Evolutionary conservation across 2,888 invertebrate species (phyloP), one percentile per base, ranked within the genome.

Genomic region (Nephrocerus scutellatus): DNA sequence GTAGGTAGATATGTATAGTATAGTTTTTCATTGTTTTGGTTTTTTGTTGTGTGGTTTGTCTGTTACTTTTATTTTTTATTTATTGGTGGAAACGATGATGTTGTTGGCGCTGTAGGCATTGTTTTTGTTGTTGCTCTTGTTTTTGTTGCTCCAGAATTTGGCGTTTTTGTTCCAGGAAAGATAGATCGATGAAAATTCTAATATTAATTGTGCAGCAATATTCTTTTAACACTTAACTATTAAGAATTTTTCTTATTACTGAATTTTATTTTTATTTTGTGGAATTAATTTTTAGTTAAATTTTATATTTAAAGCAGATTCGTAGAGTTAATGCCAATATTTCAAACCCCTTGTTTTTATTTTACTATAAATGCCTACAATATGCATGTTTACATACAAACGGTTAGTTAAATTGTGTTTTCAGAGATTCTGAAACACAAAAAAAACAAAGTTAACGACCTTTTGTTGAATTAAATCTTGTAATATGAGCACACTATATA

Each of bases 181-280:
- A 82, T 66, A 82, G 79, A 76, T 82, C 82, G 77, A 83, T 81
- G 79, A 82, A 82, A 78, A 82, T 80, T 78, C 82, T 82, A 67
- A 65, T 53, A 66, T 67, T 68, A 67, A 66, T 68, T 63, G 60
- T 68, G 66, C 62, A 66, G 62, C 62, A 60, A 57, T 53, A 53
- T 66, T 64, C 60, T 60, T 53, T 47, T 43, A 47, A 44, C 44
- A 50, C 47, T 49, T 50, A 44, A 48, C 43, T 46, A 46, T 47
- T 43, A 24, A 25, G 19, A 13, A 14, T 43, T 43, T 35, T 30
- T 37, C 10, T 25, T 7, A 7, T 14, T 25, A 14, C 6, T 25
- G n/a, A 5, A 12, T 25, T 6, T 25, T 25, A 5, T 6, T 25
- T 6, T 25, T 7, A 10, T 7, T 25, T 6, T 25, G 15, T 29